phyloP scores from a whole-genome alignment of 2,888 invertebrate species.

The Cheilosia vernalis region DNA sequence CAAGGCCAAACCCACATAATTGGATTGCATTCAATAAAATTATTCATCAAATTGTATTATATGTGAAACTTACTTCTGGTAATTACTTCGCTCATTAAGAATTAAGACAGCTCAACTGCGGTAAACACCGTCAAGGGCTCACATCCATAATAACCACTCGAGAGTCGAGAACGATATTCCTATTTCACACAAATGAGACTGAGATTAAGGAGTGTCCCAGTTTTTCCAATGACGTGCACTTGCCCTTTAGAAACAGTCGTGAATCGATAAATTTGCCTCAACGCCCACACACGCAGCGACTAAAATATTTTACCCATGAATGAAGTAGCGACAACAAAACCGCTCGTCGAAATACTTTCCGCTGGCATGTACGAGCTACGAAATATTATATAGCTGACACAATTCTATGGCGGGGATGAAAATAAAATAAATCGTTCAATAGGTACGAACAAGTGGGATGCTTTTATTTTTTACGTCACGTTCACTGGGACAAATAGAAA shows the following conservation, averaged over 20 bases:
- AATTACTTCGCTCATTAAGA: not conserved
- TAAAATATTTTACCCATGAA: not conserved
- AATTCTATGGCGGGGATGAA: not conserved
- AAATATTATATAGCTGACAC: not conserved
- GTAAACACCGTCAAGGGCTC: not conserved
- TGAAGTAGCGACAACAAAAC: not conserved
- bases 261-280: slow-evolving; percentile 37
- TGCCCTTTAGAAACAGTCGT: slow-evolving; percentile 36
- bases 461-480: too few species aligned
- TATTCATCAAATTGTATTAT: too few species aligned
- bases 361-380: not conserved
- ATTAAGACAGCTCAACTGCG: not conserved
- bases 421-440: not conserved
- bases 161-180: not conserved
- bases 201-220: slow-evolving; percentile 20
- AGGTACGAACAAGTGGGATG: too few species aligned
- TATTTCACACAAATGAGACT: slow-evolving; percentile 1
- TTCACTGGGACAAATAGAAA: too few species aligned
- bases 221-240: slow-evolving; percentile 47
- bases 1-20: too few species aligned
- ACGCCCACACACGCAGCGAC: slow-evolving; percentile 2
- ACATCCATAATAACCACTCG: not conserved
- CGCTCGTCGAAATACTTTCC: not conserved
- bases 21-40: too few species aligned
- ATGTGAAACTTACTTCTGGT: not conserved